Evolutionary conservation across 1,140 invertebrate species (phyloP).

Genomic region (Drosophila subpulchrella): DNA sequence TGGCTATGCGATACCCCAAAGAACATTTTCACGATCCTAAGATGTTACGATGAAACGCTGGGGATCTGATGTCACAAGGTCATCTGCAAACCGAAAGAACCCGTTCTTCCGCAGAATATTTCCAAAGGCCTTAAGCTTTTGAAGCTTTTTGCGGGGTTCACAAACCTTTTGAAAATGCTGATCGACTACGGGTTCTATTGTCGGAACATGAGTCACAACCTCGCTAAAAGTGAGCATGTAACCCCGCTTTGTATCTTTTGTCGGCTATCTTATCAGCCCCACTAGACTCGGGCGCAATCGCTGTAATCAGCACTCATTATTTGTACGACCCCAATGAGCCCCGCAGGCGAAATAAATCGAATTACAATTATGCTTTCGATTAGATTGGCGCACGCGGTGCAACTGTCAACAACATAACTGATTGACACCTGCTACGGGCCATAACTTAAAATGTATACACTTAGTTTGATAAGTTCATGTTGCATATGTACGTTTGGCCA

Average conservation of each 20-base stretch:
- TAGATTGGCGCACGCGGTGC: constrained; percentile 38
- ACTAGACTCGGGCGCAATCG: constrained; percentile 19
- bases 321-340: constrained; percentile 28
- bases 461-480: neutral
- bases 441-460: no score
- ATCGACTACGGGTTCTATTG: constrained; percentile 5
- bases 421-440: constrained; percentile 5
- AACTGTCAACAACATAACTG: constrained; percentile 10
- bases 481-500: no score
- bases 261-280: constrained; percentile 29
- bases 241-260: neutral
- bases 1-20: constrained; percentile 12
- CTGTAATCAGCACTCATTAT: constrained; percentile 63
- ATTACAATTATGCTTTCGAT: constrained; percentile 63
- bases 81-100: constrained; percentile 10
- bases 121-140: constrained; percentile 10
- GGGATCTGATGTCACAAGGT: constrained; percentile 26
- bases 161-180: constrained; percentile 16
- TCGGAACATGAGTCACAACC: constrained; percentile 19
- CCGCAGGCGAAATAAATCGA: constrained; percentile 36
- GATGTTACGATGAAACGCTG: constrained; percentile 4
- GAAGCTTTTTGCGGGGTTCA: constrained; percentile 27
- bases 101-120: constrained; percentile 18
- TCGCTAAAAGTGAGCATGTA: neutral
- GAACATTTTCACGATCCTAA: neutral